Percentiles rank a stretch among this genome's conserved stretches.
Conservation (phyloP, 2,888 invertebrate genomes). For the Campoletis raptor region DNA sequence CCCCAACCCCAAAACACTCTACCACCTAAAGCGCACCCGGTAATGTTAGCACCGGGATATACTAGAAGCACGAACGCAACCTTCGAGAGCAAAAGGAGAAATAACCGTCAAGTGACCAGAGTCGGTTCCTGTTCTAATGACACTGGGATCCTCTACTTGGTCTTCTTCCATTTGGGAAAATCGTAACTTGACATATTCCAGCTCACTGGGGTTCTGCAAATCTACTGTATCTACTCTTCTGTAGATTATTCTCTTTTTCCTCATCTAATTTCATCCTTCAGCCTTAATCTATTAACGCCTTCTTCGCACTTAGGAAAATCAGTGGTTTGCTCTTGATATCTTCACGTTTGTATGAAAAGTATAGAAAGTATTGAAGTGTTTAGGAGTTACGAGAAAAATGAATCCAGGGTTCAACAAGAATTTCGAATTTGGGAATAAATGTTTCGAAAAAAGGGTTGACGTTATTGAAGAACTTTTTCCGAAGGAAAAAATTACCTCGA, state of each 20-base stretch:
- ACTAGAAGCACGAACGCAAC: constrained; percentile 13
- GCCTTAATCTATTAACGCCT: constrained; percentile 28
- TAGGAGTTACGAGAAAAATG: neutral
- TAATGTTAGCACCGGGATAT: constrained; percentile 35
- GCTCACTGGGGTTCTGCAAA: constrained; percentile 17
- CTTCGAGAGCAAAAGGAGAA: constrained; percentile 14
- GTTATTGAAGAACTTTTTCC: too few species aligned
- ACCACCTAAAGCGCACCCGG: constrained; percentile 26
- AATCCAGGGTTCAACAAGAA: neutral
- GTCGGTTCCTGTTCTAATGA: constrained; percentile 40
- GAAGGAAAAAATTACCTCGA: too few species aligned
- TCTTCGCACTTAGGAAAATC: constrained; percentile 5
- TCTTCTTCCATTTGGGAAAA: constrained; percentile 26
- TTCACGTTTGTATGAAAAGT: neutral
- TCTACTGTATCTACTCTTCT: constrained; percentile 7
- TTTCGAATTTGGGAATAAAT: too few species aligned
- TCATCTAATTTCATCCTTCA: neutral
- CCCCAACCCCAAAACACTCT: constrained; percentile 10
- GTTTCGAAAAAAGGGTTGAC: too few species aligned
- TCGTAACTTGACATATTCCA: constrained; percentile 7
- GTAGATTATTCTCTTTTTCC: neutral
- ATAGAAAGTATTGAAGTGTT: neutral
- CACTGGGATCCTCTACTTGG: constrained; percentile 40
- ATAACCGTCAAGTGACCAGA: constrained; percentile 33
- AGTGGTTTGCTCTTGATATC: neutral